Base-by-base conservation (phyloP, 2,113 vertebrate genomes). In the Alexandromys fortis region DNA sequence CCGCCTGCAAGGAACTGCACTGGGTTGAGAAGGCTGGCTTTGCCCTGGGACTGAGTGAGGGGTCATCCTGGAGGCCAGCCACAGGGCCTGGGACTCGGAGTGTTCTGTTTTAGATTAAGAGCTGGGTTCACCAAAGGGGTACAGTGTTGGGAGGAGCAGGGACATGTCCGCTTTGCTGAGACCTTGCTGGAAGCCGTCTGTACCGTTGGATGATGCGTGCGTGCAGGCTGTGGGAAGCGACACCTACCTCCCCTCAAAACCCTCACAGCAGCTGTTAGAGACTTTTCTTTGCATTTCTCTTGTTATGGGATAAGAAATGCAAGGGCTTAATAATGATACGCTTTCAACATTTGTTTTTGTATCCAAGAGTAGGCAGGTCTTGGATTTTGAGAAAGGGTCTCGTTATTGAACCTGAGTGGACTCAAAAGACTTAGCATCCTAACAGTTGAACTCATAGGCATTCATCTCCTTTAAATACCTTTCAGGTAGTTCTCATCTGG, bases 101-200 rank as follows among this genome's bases (percentile, higher is more conserved):
- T 4, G 0, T 91, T 97, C 97, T 98, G 98, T 91, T 98, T 98
- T 97, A 96, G 92, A 97, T 98, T 97, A 98, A 95, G 78, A 85
- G 70, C 75, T 88, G 96, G 91, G 97, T 97, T 98, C 98, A 97
- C 92, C 45, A 83, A 67, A 91, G 95, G 97, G 98, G 96, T 97
- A 97, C 45, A 67, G 94, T 11, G 30, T 42, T 47, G 73, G 63
- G 92, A 92, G 65, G 61, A 92, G 52, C 6, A 55, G 11, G 58
- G 70, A 35, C 11, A 78, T 58, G 88, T 81, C 85, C 33, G 77
- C 61, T 70, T 13, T 30, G 42, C 78, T 28, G 30, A 73, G 22
- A 63, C 61, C n/a, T 77, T 38, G 45, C 61, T 35, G 12, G 42
- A 77, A 96, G 55, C 4, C 3, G 9, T 33, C 0, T 19, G 30